Conservation (phyloP, 2,797 vertebrate species). For the Manis pentadactyla region DNA sequence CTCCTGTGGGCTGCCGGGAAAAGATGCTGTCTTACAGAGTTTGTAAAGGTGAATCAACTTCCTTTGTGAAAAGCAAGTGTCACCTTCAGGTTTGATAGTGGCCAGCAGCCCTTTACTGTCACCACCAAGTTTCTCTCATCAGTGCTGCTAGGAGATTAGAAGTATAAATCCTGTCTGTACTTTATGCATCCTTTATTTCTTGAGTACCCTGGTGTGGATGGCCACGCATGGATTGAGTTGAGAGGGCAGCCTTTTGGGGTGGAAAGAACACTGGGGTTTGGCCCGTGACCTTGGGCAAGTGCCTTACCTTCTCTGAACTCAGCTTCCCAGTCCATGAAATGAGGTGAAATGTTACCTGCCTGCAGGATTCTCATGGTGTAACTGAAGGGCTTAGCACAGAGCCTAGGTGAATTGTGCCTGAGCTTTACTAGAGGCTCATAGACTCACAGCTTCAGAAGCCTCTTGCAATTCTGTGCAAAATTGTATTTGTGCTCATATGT, state of each 20-base stretch:
- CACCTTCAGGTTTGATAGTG: background rate
- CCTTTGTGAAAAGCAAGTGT: background rate
- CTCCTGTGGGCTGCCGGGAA: background rate
- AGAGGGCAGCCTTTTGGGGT: background rate
- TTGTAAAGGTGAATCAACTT: background rate
- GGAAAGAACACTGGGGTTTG: background rate
- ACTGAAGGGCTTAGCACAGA: background rate
- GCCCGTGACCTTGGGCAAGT: background rate
- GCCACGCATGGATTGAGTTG: background rate
- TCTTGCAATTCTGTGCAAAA: background rate
- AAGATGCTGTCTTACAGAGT: background rate
- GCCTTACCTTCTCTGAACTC: background rate
- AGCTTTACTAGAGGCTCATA: background rate
- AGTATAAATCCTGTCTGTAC: background rate
- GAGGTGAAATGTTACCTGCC: too few species aligned
- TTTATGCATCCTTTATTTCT: background rate
- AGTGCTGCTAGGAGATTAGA: background rate
- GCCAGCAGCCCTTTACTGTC: background rate
- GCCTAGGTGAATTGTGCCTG: background rate
- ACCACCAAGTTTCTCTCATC: background rate
- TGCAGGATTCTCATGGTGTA: background rate
- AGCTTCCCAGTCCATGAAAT: background rate
- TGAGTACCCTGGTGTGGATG: background rate
- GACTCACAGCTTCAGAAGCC: background rate
- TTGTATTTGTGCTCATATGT: background rate